A percentile compares a stretch with the other conserved stretches of the same genome.
These are phyloP conservation scores for Leistus spinibarbis DNA, from an alignment of 2,888 invertebrate genomes.

Conservation along the genomic window DNA sequence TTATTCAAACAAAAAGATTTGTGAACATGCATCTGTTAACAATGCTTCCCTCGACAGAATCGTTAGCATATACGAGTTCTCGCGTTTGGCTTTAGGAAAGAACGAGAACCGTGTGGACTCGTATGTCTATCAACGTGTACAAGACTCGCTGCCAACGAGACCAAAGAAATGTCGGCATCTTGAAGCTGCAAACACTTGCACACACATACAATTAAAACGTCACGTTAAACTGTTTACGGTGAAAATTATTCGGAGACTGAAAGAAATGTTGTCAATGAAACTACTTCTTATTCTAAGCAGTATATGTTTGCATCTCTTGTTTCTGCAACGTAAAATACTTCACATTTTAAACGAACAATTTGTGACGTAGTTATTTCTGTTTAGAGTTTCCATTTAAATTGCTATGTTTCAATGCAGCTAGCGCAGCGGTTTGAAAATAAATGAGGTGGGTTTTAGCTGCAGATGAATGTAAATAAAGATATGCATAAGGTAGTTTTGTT, in stretches of 20 bases:
- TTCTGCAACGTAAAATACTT: background rate
- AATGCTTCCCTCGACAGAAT: constrained; percentile 8
- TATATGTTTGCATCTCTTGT: background rate
- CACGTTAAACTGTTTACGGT: constrained; percentile 21
- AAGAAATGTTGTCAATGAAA: constrained; percentile 30
- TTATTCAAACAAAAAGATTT: background rate
- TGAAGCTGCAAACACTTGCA: constrained; percentile 4
- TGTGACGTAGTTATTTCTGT: too few relatives aligned
- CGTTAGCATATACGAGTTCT: constrained; percentile 4
- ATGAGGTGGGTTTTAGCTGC: too few relatives aligned
- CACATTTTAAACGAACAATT: background rate
- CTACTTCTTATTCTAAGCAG: background rate
- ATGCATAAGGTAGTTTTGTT: too few relatives aligned
- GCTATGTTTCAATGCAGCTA: too few relatives aligned
- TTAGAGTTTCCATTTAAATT: too few relatives aligned
- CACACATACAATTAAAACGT: constrained; percentile 23
- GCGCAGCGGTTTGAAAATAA: too few relatives aligned
- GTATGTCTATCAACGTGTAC: constrained; percentile 22
- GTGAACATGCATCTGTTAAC: constrained; percentile 15
- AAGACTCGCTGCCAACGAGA: background rate
- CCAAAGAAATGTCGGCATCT: background rate
- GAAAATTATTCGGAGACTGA: constrained; percentile 10
- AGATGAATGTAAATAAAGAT: too few relatives aligned
- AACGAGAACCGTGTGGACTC: background rate
- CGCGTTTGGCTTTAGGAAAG: background rate